Evolutionary conservation across 2,113 vertebrate species (phyloP).

Genomic region (Chlorocebus sabaeus): DNA sequence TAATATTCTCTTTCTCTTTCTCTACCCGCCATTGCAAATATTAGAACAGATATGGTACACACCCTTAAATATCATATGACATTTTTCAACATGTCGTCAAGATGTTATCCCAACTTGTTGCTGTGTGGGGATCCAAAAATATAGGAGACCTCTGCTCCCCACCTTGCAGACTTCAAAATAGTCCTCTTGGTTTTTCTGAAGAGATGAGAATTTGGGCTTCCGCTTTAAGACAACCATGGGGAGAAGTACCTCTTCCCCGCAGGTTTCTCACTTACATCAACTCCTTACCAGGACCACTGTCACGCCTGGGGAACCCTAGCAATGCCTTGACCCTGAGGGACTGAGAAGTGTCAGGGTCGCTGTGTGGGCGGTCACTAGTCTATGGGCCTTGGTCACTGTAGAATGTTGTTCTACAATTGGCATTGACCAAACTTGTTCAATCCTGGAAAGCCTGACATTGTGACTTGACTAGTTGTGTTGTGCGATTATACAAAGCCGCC

Average conservation of each 20-base stretch:
- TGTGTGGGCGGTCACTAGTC: not conserved
- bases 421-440: not conserved
- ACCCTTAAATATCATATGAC: constrained; percentile 55
- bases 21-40: not conserved
- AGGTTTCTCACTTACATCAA: not conserved
- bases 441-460: not conserved
- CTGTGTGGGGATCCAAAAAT: constrained; percentile 26
- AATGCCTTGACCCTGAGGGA: not conserved
- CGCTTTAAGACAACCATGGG: not conserved
- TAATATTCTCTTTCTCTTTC: not conserved
- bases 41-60: not conserved
- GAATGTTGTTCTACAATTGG: not conserved
- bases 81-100: constrained; percentile 44
- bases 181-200: constrained; percentile 57
- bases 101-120: constrained; percentile 55
- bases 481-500: rapidly evolving
- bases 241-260: not conserved
- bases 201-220: constrained; percentile 42
- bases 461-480: not conserved
- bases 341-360: not conserved
- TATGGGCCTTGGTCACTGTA: too few species aligned
- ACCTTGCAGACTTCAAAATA: constrained; percentile 51
- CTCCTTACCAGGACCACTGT: not conserved
- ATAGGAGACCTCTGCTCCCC: not conserved
- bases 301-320: too few species aligned